Evolutionary conservation across 2,888 invertebrate species (phyloP), one percentile per base, ranked within the genome.

Genomic region (Nomada flava): DNA sequence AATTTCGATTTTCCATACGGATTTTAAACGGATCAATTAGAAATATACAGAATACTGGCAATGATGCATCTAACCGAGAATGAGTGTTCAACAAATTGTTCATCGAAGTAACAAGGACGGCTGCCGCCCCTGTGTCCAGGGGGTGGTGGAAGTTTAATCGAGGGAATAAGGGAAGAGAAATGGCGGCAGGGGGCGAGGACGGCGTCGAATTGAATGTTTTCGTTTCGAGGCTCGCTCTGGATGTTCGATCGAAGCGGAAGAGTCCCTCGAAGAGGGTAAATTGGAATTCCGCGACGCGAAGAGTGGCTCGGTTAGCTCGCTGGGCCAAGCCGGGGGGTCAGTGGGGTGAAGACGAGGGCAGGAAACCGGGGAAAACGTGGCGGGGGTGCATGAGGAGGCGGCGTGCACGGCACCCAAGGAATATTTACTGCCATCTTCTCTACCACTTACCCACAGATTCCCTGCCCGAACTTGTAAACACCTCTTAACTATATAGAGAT

Each of bases 371-470:
- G 89, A 88, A 83, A 85, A 84, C 79, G 84, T 79, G 77, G 85
- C 84, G 82, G 69, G 57, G 76, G 78, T 59, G 65, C 76, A 13
- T 44, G 68, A 62, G 69, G 52, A 63, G 73, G 65, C 57, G 23
- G 78, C 55, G 71, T 29, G 65, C 59, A 75, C 72, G 73, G 78
- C 84, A 86, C 67, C 87, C 88, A 69, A 86, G 91, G 93, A 93
- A 93, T 93, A 93, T 93, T 93, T 93, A 94, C 93, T 92, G 92
- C 93, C 93, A 93, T 93, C 92, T 93, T 93, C 92, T 93, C 92
- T 92, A 91, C 92, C 93, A 92, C 92, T 93, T 92, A 92, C 91
- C 92, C 93, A 91, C 93, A 92, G 93, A 93, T 93, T 93, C 93
- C 93, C 93, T 91, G 91, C 91, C 90, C 89, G 91, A 91, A 92